These are phyloP conservation scores for Hirtodrosophila duncani DNA, from an alignment of 2,888 invertebrate species.

Conservation along the genomic window DNA sequence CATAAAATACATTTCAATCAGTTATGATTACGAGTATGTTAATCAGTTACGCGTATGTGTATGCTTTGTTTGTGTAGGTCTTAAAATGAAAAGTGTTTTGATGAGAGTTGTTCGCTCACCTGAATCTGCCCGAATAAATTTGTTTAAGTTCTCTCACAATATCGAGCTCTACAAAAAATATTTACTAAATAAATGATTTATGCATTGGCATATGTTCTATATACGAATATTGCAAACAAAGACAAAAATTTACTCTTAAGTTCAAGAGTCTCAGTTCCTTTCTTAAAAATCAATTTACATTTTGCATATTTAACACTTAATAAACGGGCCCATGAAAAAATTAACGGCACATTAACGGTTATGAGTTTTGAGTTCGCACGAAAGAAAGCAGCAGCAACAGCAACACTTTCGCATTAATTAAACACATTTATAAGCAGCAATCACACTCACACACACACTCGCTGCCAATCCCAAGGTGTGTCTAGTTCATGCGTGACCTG, in stretches of 20 bases:
- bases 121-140: slow-evolving; percentile 25
- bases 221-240: neutral
- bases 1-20: slow-evolving; percentile 29
- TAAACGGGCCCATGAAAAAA: slow-evolving; percentile 45
- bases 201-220: neutral
- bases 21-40: slow-evolving; percentile 21
- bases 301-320: slow-evolving; percentile 54
- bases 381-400: slow-evolving; percentile 22
- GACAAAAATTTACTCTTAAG: neutral
- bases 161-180: slow-evolving; percentile 28
- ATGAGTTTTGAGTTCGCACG: slow-evolving; percentile 14
- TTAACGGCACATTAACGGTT: slow-evolving; percentile 56
- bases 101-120: slow-evolving; percentile 21
- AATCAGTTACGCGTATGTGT: slow-evolving; percentile 12
- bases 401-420: slow-evolving; percentile 70
- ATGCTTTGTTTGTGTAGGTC: neutral
- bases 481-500: slow-evolving; percentile 4
- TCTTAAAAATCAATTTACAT: slow-evolving; percentile 37
- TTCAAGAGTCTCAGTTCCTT: slow-evolving; percentile 3
- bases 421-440: slow-evolving; percentile 62
- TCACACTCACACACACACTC: slow-evolving; percentile 3
- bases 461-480: neutral
- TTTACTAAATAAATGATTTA: slow-evolving; percentile 16
- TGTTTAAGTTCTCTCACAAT: slow-evolving; percentile 10
- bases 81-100: neutral